phyloP scores from a whole-genome alignment of 2,888 invertebrate genomes.

The Colostygia pectinataria region DNA sequence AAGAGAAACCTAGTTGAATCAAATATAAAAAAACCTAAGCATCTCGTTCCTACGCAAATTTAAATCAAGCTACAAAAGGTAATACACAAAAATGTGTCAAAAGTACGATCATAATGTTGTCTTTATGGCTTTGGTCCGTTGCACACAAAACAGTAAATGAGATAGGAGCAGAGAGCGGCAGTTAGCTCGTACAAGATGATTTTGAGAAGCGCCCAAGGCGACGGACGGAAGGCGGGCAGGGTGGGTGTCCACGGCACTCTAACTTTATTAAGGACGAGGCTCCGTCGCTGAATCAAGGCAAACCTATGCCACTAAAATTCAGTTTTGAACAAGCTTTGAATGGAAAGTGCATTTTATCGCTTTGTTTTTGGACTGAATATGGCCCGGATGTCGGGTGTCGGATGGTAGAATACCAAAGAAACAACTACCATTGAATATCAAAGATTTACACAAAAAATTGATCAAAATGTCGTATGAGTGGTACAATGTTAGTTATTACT shows the following conservation, averaged over 20 bases:
- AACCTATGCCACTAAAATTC: conserved; percentile 12
- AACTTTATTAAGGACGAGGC: conserved; percentile 77
- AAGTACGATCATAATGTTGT: conserved; percentile 32
- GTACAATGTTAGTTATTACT: conserved; percentile 1
- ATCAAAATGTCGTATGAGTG: conserved; percentile 2
- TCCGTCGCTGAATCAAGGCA: conserved; percentile 69
- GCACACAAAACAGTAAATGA: conserved; percentile 49
- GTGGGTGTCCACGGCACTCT: conserved; percentile 65
- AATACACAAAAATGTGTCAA: background rate
- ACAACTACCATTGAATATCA: no score
- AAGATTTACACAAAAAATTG: no score
- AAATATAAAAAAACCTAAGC: background rate
- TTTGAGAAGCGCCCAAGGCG: conserved; percentile 54
- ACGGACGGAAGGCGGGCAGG: conserved; percentile 49
- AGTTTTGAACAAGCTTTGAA: background rate
- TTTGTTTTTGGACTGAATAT: background rate
- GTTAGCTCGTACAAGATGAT: conserved; percentile 63
- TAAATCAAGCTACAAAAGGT: background rate
- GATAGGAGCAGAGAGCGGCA: conserved; percentile 47
- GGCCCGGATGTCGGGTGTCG: no score
- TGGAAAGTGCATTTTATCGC: conserved; percentile 4
- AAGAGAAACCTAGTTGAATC: background rate
- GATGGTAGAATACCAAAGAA: no score
- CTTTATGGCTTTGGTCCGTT: conserved; percentile 45
- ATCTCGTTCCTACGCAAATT: background rate